Conservation (phyloP, 2,113 vertebrate species). For the Pluvianellus socialis region DNA sequence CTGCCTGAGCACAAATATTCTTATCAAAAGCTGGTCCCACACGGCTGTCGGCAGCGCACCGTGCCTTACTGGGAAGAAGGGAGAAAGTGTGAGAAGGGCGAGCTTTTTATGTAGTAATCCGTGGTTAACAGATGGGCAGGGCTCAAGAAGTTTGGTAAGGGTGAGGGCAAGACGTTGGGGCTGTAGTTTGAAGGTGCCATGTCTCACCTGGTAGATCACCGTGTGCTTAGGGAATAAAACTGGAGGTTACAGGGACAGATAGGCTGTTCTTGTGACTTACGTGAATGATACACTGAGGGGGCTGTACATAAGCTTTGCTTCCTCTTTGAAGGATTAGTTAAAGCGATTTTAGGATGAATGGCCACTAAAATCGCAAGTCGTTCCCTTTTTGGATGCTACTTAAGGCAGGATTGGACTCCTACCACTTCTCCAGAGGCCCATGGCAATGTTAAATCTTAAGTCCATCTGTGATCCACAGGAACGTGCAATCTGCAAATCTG, state of each 20-base stretch:
- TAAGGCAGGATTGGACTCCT: not conserved
- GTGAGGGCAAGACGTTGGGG: not conserved
- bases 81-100: not conserved
- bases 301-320: not conserved
- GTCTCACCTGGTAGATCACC: not conserved
- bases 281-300: not conserved
- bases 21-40: slow-evolving; percentile 29
- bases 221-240: not conserved
- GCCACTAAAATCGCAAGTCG: not conserved
- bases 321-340: not conserved
- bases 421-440: not conserved
- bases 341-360: not conserved
- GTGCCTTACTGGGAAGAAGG: not conserved
- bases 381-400: not conserved
- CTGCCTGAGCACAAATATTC: slow-evolving; percentile 32
- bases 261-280: not conserved
- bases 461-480: not conserved
- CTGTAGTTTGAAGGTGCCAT: not conserved
- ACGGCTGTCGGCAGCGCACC: not conserved
- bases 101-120: not conserved
- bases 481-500: not conserved
- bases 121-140: not conserved
- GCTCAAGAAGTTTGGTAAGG: not conserved
- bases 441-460: not conserved
- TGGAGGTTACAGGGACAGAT: not conserved